These are phyloP conservation scores for Mesembrinibis cayennensis DNA, from an alignment of 2,113 vertebrate species.

Conservation along the genomic window DNA sequence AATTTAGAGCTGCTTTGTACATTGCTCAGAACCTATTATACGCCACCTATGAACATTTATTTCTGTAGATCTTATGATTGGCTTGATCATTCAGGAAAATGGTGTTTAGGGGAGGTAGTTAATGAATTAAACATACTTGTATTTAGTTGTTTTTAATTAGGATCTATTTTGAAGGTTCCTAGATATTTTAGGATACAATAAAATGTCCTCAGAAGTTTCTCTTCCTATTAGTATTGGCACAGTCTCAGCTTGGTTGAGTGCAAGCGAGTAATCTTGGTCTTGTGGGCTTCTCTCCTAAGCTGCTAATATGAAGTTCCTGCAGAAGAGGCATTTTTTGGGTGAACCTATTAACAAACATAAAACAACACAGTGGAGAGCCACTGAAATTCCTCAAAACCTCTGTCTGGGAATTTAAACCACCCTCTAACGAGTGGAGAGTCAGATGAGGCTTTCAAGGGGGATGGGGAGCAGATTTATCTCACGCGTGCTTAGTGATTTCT, in stretches of 20 bases:
- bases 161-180: constrained; percentile 12
- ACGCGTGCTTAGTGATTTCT: neutral
- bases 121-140: constrained; percentile 44
- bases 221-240: constrained; percentile 35
- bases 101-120: neutral
- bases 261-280: constrained; percentile 12
- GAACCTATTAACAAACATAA: neutral
- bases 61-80: neutral
- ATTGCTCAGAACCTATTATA: constrained; percentile 23
- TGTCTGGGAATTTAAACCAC: constrained; percentile 2
- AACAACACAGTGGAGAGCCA: constrained; percentile 29
- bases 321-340: constrained; percentile 5
- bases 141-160: constrained; percentile 24
- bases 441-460: neutral
- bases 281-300: constrained; percentile 12
- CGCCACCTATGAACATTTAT: constrained; percentile 20
- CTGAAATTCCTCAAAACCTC: constrained; percentile 43
- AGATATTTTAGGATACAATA: constrained; percentile 13
- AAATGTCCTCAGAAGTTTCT: constrained; percentile 31
- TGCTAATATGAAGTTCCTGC: neutral
- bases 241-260: neutral
- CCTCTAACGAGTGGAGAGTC: neutral
- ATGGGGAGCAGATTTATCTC: neutral
- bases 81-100: constrained; percentile 22
- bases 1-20: constrained; percentile 30